phyloP scores from a whole-genome alignment of 64 coral and sea anemone species.

The Hydrozoanthus tunicans region DNA sequence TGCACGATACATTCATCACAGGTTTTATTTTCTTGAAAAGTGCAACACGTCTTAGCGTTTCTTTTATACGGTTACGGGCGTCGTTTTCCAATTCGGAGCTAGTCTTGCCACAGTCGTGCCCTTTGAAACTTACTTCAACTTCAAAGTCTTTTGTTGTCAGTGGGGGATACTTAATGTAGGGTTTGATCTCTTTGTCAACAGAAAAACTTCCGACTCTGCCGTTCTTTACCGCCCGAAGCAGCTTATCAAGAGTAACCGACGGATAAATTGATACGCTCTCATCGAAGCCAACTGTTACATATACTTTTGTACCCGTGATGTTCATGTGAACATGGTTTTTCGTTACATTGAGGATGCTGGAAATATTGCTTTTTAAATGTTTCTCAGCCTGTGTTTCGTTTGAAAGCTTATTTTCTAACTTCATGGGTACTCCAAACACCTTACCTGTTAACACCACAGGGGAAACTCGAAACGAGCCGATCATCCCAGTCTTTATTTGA shows the following conservation, averaged over 20 bases:
- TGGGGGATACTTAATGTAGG: slow-evolving; percentile 35
- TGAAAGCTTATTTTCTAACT: not conserved
- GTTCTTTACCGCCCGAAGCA: not conserved
- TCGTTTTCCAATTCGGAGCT: not conserved
- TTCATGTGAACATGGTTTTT: not conserved
- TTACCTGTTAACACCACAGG: not conserved
- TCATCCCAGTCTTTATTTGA: not conserved
- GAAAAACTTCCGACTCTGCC: not conserved
- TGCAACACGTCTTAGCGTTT: not conserved
- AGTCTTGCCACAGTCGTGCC: not conserved
- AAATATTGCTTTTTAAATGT: not conserved
- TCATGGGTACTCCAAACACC: slow-evolving; percentile 19
- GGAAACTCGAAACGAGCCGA: not conserved
- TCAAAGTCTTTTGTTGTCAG: slow-evolving; percentile 43
- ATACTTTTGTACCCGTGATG: not conserved
- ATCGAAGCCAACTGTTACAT: slow-evolving; percentile 4
- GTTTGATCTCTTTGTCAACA: not conserved
- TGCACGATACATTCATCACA: not conserved
- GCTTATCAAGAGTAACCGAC: not conserved
- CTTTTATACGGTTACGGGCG: not conserved
- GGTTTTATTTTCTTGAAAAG: not conserved
- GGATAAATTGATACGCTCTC: slow-evolving; percentile 10
- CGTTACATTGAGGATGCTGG: not conserved
- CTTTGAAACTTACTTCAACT: not conserved
- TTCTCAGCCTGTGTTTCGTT: not conserved